A percentile compares a stretch with the other conserved stretches of the same genome.
These are phyloP conservation scores for Baccha elongata DNA, from an alignment of 2,888 invertebrate genomes.

Conservation along the genomic window DNA sequence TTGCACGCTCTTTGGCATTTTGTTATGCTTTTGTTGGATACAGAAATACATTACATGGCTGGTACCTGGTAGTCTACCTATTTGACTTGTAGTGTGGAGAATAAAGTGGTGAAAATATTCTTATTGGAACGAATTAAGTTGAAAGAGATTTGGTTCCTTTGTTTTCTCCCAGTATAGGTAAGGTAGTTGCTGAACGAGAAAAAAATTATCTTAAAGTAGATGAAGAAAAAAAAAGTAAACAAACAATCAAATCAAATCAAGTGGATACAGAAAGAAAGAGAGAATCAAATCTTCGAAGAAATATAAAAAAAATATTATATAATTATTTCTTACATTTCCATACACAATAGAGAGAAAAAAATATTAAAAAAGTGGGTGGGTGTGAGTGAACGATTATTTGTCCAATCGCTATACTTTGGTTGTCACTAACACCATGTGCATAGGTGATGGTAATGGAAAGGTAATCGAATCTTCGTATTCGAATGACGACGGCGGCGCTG, in stretches of 20 bases:
- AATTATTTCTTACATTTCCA: conserved; percentile 57
- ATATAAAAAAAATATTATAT: conserved; percentile 46
- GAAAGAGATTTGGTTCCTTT: conserved; percentile 13
- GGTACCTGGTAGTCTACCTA: not conserved
- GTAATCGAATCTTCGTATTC: conserved; percentile 71
- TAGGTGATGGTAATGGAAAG: conserved; percentile 73
- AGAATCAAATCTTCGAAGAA: conserved; percentile 67
- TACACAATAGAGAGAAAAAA: conserved; percentile 65
- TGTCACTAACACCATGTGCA: conserved; percentile 73
- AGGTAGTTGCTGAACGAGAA: conserved; percentile 37
- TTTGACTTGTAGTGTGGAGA: conserved; percentile 39
- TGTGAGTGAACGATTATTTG: conserved; percentile 72
- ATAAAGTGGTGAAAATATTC: conserved; percentile 56
- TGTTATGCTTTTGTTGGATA: conserved; percentile 59
- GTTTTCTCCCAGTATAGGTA: conserved; percentile 42
- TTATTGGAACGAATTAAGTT: conserved; percentile 15
- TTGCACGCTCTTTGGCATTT: conserved; percentile 51
- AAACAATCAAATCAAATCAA: conserved; percentile 71
- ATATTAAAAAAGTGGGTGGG: conserved; percentile 74
- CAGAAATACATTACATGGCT: conserved; percentile 39
- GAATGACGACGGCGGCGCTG: conserved; percentile 66
- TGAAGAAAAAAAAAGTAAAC: conserved; percentile 57
- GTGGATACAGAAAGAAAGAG: conserved; percentile 72
- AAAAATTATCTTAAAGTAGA: conserved; percentile 47
- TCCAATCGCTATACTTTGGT: conserved; percentile 73